Percentiles rank a stretch among this genome's conserved stretches.
These are phyloP conservation scores for Trichosurus vulpecula DNA, from an alignment of 2,797 vertebrate genomes.

Conservation along the genomic window DNA sequence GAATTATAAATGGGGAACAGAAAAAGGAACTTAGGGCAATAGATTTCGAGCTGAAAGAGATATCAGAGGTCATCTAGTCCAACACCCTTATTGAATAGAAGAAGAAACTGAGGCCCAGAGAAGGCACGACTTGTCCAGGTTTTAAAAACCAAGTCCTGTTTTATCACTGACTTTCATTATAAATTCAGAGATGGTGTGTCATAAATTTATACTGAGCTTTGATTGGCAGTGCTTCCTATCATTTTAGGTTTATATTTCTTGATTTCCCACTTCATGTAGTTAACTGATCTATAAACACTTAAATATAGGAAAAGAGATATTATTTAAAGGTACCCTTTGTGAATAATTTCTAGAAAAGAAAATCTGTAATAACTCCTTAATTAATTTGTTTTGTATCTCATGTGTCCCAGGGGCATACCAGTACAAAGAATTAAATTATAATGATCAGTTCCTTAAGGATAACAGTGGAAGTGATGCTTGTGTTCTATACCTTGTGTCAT, in stretches of 20 bases:
- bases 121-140: background rate
- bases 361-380: constrained; percentile 31
- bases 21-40: background rate
- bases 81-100: background rate
- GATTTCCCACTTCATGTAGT: background rate
- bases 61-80: background rate
- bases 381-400: constrained; percentile 29
- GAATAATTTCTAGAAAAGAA: constrained; percentile 26
- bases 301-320: constrained; percentile 35
- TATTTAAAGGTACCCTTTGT: constrained; percentile 20
- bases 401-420: constrained; percentile 15
- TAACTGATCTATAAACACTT: constrained; percentile 38
- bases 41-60: background rate
- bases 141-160: background rate
- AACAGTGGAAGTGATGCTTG: background rate
- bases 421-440: background rate
- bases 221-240: background rate
- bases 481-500: constrained; percentile 9
- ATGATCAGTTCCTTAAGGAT: background rate
- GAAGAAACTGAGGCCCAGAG: background rate
- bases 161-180: background rate
- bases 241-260: constrained; percentile 31
- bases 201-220: constrained; percentile 44
- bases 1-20: background rate
- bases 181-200: background rate